Evolutionary conservation across 2,888 invertebrate genomes (phyloP), one percentile per base, ranked within the genome.

Genomic region (Drosophila anceps): DNA sequence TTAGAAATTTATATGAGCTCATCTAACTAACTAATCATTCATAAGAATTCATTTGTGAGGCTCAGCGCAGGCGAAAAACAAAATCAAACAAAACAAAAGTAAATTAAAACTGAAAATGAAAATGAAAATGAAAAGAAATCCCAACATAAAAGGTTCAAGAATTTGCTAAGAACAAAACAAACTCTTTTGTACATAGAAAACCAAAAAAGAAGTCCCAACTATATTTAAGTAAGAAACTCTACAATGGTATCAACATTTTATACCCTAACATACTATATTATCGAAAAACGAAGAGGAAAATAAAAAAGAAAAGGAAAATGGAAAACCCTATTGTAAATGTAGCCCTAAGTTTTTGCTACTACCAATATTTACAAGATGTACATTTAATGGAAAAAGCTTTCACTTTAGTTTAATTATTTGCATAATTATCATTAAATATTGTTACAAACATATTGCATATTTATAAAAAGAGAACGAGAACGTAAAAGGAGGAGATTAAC

Each of bases 391-490:
- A 85, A 74, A 84, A 85, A 85, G 84, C 84, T 85, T 85, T 85
- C 84, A 89, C 89, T 89, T 85, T 89, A 85, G 84, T 85, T 85
- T 87, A 88, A 88, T 85, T 85, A 85, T 85, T 85, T 85, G 84
- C 84, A 66, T 85, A 85, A 85, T 84, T 84, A 84, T 55, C 62
- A 79, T 76, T 84, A 79, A 84, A 84, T 87, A 84, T 84, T 84
- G 84, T 84, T 84, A 84, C 69, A 84, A 84, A 86, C 82, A 88
- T 81, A 84, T 86, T 86, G 75, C 89, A 79, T 88, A 84, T 86
- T 84, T 88, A 88, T 88, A 88, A 75, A 62, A 55, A 10, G 31
- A 31, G 44, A 44, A 66, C 27, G 15, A 27, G 15, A 20, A n/a
- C n/a, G 0, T 5, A 53, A 13, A 31, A 10, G 18, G 31, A 35